Percentiles rank a stretch among this genome's conserved stretches.
These are phyloP conservation scores for Anhinga anhinga DNA, from an alignment of 2,113 vertebrate species.

Conservation along the genomic window DNA sequence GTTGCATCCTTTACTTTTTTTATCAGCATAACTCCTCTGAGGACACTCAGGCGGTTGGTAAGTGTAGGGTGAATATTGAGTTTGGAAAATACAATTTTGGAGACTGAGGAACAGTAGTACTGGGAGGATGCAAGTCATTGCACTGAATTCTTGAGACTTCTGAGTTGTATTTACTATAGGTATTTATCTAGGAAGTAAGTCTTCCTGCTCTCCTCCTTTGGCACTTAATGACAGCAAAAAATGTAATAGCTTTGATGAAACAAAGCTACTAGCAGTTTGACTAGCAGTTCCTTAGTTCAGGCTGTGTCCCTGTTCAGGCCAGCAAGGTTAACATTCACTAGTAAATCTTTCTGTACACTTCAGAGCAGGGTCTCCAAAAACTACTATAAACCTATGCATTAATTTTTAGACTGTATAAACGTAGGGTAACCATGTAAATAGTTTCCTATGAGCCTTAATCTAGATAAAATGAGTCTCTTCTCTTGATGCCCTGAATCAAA, in stretches of 20 bases:
- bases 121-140: neutral
- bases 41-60: neutral
- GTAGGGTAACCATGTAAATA: neutral
- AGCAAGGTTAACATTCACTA: neutral
- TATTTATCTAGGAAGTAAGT: neutral
- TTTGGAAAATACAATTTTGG: neutral
- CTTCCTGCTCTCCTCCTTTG: neutral
- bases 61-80: neutral
- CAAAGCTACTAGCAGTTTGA: too few relatives aligned
- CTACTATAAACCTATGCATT: neutral
- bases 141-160: neutral
- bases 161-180: neutral
- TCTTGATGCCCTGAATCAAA: neutral
- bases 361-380: neutral
- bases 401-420: neutral
- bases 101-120: neutral
- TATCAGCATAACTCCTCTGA: fast-evolving
- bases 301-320: neutral
- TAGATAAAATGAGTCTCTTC: neutral
- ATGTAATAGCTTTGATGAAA: neutral
- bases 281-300: neutral
- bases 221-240: neutral
- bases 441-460: neutral
- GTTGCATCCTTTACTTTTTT: neutral
- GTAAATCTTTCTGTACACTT: neutral